Conservation (phyloP, 1,140 invertebrate species). For the Neodiprion fabricii region DNA sequence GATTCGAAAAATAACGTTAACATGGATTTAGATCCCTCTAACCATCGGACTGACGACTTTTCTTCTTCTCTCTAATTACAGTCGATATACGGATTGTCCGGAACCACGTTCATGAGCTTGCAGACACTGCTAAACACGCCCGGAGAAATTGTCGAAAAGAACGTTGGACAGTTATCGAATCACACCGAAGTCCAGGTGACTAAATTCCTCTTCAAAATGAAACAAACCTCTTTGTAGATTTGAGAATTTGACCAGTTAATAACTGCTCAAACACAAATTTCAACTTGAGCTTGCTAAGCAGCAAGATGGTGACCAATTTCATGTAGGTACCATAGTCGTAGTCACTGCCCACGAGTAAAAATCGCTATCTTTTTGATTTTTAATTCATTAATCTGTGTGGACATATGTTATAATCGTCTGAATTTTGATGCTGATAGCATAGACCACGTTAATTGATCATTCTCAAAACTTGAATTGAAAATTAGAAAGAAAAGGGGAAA, state of each 20-base stretch:
- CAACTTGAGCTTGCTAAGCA: too few species aligned
- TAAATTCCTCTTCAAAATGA: neutral
- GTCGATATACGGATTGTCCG: conserved; percentile 89
- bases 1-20: too few species aligned
- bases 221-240: neutral
- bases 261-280: too few species aligned
- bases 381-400: neutral
- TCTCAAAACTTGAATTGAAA: too few species aligned
- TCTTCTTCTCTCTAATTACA: conserved; percentile 54
- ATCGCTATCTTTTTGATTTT: neutral
- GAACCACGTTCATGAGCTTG: conserved; percentile 80
- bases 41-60: neutral
- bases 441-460: too few species aligned
- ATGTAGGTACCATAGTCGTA: neutral
- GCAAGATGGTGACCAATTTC: too few species aligned
- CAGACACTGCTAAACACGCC: conserved; percentile 71
- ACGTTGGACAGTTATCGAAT: conserved; percentile 80
- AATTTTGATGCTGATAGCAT: too few species aligned
- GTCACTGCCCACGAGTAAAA: neutral
- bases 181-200: conserved; percentile 78
- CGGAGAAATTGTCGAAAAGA: conserved; percentile 70
- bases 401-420: too few species aligned
- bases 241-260: too few species aligned
- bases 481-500: too few species aligned
- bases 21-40: neutral